phyloP scores from a whole-genome alignment of 2,888 invertebrate genomes.

The Timema cristinae region DNA sequence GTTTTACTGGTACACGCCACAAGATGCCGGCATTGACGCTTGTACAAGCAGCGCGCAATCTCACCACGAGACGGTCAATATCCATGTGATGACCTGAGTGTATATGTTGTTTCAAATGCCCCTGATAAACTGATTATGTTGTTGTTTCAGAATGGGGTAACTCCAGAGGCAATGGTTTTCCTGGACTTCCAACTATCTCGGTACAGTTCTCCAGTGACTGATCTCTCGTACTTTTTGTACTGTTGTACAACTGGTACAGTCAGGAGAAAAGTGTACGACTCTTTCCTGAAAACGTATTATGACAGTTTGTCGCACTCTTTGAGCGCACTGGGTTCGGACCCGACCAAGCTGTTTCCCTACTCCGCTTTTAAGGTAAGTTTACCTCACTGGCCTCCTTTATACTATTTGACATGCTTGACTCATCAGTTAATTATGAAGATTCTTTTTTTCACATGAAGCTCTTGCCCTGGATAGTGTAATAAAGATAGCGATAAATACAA shows the following conservation, averaged over 20 bases:
- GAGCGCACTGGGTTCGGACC: neutral
- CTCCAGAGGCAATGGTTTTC: slow-evolving; percentile 27
- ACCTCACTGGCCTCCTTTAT: no score
- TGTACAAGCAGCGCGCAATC: no score
- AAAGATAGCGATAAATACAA: no score
- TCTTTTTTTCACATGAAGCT: no score
- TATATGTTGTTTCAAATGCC: no score
- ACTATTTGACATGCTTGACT: no score
- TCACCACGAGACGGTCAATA: no score
- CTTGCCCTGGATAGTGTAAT: no score
- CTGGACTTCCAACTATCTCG: slow-evolving; percentile 22
- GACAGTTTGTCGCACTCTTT: slow-evolving; percentile 8
- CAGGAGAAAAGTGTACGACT: slow-evolving; percentile 10
- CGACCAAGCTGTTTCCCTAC: slow-evolving; percentile 17
- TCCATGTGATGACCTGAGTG: no score
- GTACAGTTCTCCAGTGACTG: slow-evolving; percentile 19
- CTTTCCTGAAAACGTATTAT: slow-evolving; percentile 20
- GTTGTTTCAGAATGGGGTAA: slow-evolving; percentile 22
- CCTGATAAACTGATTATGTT: neutral
- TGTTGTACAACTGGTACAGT: slow-evolving; percentile 14
- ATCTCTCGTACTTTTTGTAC: slow-evolving; percentile 21
- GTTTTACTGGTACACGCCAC: no score
- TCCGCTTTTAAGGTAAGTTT: slow-evolving; percentile 16
- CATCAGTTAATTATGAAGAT: no score
- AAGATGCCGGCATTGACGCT: no score